Conservation (phyloP, 2,113 vertebrate species). For the Callopanchax toddi region DNA sequence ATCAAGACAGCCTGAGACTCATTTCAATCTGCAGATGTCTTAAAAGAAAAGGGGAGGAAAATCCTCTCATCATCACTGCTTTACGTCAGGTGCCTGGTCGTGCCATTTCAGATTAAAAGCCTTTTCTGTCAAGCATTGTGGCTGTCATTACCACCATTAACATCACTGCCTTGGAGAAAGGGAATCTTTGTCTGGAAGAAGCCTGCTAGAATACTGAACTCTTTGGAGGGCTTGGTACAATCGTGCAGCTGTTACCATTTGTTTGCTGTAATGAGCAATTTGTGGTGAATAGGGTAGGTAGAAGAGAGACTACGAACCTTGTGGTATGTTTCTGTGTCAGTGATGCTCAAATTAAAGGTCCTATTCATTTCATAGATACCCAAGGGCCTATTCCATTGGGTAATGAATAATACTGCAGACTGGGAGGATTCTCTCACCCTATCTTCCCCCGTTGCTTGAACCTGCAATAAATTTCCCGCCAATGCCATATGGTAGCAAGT, state of each 20-base stretch:
- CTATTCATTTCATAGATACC: constrained; percentile 44
- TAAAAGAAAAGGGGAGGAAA: constrained; percentile 17
- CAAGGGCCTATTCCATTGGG: constrained; percentile 48
- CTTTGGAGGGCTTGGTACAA: constrained; percentile 44
- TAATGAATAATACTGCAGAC: constrained; percentile 62
- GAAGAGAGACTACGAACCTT: constrained; percentile 3
- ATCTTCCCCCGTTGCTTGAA: constrained; percentile 50
- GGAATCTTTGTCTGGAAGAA: constrained; percentile 41
- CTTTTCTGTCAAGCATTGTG: constrained; percentile 47
- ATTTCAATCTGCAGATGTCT: constrained; percentile 51
- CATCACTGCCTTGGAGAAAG: constrained; percentile 25
- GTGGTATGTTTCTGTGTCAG: constrained; percentile 62
- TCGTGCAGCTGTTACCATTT: constrained; percentile 55
- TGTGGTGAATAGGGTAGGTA: constrained; percentile 7
- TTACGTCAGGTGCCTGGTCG: constrained; percentile 34
- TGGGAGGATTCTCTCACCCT: constrained; percentile 46
- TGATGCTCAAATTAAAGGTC: constrained; percentile 43
- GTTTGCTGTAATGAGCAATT: constrained; percentile 55
- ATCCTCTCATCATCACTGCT: constrained; percentile 42
- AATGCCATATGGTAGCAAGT: constrained; percentile 65
- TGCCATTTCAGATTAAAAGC: constrained; percentile 46
- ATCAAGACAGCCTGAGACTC: constrained; percentile 23
- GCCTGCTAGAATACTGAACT: constrained; percentile 36
- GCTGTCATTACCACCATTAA: constrained; percentile 46
- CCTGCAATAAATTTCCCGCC: constrained; percentile 57